These are phyloP conservation scores for Odontocolon sp. DNA, from an alignment of 2,888 invertebrate genomes.

Conservation along the genomic window DNA sequence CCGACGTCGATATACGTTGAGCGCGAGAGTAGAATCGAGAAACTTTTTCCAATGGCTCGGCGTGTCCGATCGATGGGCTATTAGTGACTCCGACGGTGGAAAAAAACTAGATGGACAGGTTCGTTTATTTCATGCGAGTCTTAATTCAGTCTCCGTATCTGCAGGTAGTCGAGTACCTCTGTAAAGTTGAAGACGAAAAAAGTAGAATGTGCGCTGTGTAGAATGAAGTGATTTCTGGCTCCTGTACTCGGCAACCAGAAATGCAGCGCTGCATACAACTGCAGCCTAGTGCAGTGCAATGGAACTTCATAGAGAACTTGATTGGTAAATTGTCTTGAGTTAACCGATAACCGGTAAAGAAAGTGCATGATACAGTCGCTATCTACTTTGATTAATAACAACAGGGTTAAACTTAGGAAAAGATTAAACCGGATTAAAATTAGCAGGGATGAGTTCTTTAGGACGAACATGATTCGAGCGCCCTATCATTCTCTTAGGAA, in stretches of 20 bases:
- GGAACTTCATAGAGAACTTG: too few species aligned
- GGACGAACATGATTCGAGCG: neutral
- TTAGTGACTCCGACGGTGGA: constrained; percentile 36
- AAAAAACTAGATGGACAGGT: constrained; percentile 56
- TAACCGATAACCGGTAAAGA: too few species aligned
- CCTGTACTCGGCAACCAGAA: constrained; percentile 41
- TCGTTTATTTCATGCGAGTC: constrained; percentile 47
- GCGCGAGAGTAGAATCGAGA: constrained; percentile 44
- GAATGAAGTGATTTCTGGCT: neutral
- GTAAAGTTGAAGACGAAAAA: neutral
- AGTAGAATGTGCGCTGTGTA: neutral
- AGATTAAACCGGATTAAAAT: too few species aligned
- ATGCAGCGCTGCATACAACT: constrained; percentile 42
- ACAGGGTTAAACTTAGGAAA: too few species aligned
- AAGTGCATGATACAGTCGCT: too few species aligned
- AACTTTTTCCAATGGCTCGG: constrained; percentile 31
- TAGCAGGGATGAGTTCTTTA: neutral
- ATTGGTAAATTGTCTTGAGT: too few species aligned
- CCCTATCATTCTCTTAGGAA: neutral
- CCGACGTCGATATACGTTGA: constrained; percentile 47
- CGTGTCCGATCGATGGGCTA: constrained; percentile 52
- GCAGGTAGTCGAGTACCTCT: neutral
- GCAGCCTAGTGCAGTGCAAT: constrained; percentile 49
- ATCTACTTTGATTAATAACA: too few species aligned
- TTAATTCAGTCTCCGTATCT: constrained; percentile 18